Base-by-base conservation (phyloP, 2,888 invertebrate species). In the Heliconius ethilla region DNA sequence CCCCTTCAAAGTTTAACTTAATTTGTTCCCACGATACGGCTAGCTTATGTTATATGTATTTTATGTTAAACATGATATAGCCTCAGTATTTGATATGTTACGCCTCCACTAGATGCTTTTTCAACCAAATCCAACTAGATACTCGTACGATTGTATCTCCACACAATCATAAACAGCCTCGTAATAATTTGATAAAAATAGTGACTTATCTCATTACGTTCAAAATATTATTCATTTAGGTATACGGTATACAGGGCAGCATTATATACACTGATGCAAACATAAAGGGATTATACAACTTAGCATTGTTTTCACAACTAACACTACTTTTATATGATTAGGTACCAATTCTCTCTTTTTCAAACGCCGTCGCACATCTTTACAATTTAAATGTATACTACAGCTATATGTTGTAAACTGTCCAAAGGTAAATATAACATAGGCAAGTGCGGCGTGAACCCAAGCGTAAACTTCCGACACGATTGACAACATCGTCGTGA, bases 401-500 rank as follows among this genome's bases (percentile, higher is more conserved):
- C n/a, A 25, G n/a, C 67, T 25, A 37, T 37, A 27, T 27, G 1
- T 27, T 27, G 1, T 27, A 27, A n/a, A 27, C 27, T 27, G 27
- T 27, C 27, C 27, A 27, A 27, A 27, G 27, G 27, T 27, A 27
- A 27, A 27, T 27, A 27, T 27, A 27, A 27, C 27, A 27, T 91
- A 93, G 91, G 93, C 92, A 87, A 74, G 63, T 69, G 69, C 45
- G 69, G 37, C 63, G 65, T 74, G 74, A 74, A 65, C 83, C 88
- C 91, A 90, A 90, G 88, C 94, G 92, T 94, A 90, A 92, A 92
- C 89, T 90, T 90, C 89, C 90, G 89, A 86, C 88, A 88, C 89
- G 86, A 90, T 89, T 90, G 90, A 90, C 90, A 89, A 87, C 87
- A 84, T 78, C 73, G 27, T 27, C 27, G 74, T 78, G 70, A 51